Evolutionary conservation across 2,888 invertebrate species (phyloP), one percentile per base, ranked within the genome.

Genomic region (Anodontia alba): DNA sequence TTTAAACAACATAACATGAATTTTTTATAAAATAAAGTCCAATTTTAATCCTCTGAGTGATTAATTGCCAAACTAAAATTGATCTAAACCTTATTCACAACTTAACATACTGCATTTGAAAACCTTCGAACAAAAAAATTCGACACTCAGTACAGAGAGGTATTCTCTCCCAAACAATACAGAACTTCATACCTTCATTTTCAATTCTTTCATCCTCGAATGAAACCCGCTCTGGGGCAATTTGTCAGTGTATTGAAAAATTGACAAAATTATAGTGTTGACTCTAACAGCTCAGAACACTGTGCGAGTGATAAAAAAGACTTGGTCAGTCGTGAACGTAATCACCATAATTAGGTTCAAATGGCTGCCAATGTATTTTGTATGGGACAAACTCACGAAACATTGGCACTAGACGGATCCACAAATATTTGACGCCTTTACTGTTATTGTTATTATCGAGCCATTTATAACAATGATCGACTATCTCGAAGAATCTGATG

Each of bases 321-420:
- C 76, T 69, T 75, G 73, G 68, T 76, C 54, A 71, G 20, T 66
- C 74, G 78, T 75, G 33, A 78, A 69, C 49, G 43, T 82, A 76
- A 82, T 82, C 70, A 78, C 51, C 68, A 66, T 72, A 73, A 82
- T 82, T 82, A 82, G 76, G 51, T 73, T 62, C 79, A 73, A 73
- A 20, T 66, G 73, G 78, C 43, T 43, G 79, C 46, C n/a, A 76
- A 73, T 73, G 23, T 42, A 57, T 69, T 23, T 62, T 62, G 29
- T 69, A 82, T 73, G 76, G 57, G 73, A 42, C 33, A 23, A 36
- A 71, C 74, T 71, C 83, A 83, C 79, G 83, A 49, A 77, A 83
- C 42, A 62, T 43, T 29, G 26, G 42, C 51, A 70, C 67, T 76
- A 77, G 66, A 71, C 79, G 73, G 67, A 49, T 77, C 57, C 76